These are phyloP conservation scores for Chesias legatella DNA, from an alignment of 2,888 invertebrate genomes.

Conservation along the genomic window DNA sequence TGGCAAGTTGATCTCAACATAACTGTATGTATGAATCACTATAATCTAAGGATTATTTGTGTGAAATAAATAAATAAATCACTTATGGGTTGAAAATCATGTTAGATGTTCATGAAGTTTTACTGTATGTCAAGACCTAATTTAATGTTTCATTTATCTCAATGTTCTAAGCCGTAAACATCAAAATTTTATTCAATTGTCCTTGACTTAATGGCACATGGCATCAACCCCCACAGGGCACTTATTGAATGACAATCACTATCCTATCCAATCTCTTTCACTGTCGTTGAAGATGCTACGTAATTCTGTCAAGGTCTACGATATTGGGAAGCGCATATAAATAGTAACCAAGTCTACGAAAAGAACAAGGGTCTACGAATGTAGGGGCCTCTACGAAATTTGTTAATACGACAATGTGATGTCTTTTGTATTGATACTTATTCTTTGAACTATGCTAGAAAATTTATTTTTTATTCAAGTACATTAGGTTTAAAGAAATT, in stretches of 20 bases:
- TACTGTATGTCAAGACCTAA: no score
- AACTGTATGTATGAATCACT: no score
- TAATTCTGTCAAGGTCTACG: neutral
- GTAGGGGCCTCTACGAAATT: conserved; percentile 1
- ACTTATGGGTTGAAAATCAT: no score
- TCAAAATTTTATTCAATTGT: neutral
- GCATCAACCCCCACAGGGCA: neutral
- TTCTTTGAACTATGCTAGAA: neutral
- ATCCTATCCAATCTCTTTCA: neutral
- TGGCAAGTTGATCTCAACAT: neutral
- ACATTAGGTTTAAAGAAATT: neutral
- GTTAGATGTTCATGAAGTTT: no score
- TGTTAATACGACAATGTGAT: conserved; percentile 12
- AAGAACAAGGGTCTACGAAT: neutral
- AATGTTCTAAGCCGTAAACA: no score
- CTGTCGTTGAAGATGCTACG: no score
- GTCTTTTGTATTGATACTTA: conserved; percentile 8
- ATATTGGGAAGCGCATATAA: neutral
- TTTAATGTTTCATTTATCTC: no score
- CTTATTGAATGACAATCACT: neutral
- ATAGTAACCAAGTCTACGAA: neutral
- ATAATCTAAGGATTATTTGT: no score
- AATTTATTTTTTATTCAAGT: neutral
- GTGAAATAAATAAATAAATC: no score
- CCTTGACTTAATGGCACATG: conserved; percentile 8